Evolutionary conservation across 92 coral and sea anemone species (phyloP), one percentile per base, ranked within the genome.

Genomic region (Umimayanthus chanpuru): DNA sequence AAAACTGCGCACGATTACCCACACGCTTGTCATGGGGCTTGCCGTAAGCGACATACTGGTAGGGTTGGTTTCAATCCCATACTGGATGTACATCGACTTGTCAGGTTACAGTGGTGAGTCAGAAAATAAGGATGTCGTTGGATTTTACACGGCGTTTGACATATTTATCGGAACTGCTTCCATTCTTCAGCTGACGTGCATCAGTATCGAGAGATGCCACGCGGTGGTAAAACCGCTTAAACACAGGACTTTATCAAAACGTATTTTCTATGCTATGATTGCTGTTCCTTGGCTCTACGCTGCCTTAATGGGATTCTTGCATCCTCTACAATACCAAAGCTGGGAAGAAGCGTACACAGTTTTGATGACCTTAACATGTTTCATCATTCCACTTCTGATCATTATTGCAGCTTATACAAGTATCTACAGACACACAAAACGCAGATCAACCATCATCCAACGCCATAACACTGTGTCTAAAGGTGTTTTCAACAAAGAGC

Each of bases 81-180:
- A 94, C 41, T 96, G 98, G 98, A 92, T 93, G 40, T 93, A 80
- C 72, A 88, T 93, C 58, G 88, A 66, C 79, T 81, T 93, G 53
- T 74, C 90, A 5, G 71, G 79, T 11, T 91, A 88, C 89, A 89
- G 67, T 11, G 93, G 83, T 39, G 75, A 83, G 39, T 77, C 88
- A 47, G 88, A 38, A 66, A 85, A 80, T 5, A 79, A 36, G 5
- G 80, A 66, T 23, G 88, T 87, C 49, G 90, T 86, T 73, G 88
- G 87, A 80, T 96, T 96, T 83, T 96, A 94, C 79, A 91, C 89
- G 30, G 90, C 96, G 9, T 85, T 91, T 76, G 98, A 96, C 66
- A 96, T 96, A 29, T 96, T 96, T 89, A 91, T 92, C 67, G 98
- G 98, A 23, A 92, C 91, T 21, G 97, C 98, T 12, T 94, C 95